phyloP scores from a whole-genome alignment of 2,888 invertebrate species.

The Campoplex nolae region DNA sequence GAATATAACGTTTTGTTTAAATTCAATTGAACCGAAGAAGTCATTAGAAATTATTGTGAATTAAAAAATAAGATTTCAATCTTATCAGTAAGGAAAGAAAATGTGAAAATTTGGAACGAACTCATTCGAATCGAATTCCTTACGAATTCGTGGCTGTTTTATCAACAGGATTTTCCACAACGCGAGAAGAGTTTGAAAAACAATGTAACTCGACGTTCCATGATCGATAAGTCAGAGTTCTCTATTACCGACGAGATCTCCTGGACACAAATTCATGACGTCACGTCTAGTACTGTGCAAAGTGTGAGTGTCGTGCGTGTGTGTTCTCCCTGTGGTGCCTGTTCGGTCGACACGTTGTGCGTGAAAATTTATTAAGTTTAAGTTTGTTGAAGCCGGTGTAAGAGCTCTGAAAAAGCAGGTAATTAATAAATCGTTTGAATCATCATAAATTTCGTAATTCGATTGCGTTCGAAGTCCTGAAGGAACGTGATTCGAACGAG shows the following conservation, averaged over 20 bases:
- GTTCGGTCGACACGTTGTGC: constrained; percentile 76
- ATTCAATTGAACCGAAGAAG: not conserved
- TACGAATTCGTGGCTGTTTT: not conserved
- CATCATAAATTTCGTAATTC: not conserved
- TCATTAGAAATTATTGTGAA: too few species aligned
- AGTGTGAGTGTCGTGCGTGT: constrained; percentile 53
- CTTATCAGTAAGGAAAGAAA: not conserved
- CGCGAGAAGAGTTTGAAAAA: not conserved
- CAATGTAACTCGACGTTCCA: not conserved
- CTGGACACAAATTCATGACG: constrained; percentile 71
- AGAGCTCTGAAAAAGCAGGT: constrained; percentile 64
- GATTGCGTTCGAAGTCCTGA: not conserved
- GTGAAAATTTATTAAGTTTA: constrained; percentile 61
- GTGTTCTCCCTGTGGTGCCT: constrained; percentile 67
- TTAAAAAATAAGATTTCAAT: not conserved
- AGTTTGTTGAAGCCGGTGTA: constrained; percentile 61
- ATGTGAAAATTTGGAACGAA: not conserved
- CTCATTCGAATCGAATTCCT: not conserved
- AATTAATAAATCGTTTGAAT: constrained; percentile 37
- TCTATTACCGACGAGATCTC: not conserved
- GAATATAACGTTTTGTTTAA: too few species aligned
- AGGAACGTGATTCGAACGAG: not conserved
- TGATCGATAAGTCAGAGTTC: not conserved
- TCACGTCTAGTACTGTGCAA: constrained; percentile 70
- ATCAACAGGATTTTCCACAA: not conserved